These are phyloP conservation scores for Magallana angulata DNA, from an alignment of 1,140 invertebrate species.

Conservation along the genomic window DNA sequence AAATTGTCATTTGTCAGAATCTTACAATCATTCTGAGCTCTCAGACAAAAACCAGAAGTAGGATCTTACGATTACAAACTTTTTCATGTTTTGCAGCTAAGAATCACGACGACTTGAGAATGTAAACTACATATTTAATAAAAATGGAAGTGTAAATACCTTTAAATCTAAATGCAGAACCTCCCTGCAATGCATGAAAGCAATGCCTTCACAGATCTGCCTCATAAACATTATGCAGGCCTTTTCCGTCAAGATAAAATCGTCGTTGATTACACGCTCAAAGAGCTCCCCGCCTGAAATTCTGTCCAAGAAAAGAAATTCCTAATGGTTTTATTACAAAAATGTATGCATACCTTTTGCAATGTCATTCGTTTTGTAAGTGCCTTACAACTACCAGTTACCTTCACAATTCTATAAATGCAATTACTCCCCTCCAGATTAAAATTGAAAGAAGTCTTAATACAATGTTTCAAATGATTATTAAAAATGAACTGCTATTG, in stretches of 20 bases:
- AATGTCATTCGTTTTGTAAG: too few species aligned
- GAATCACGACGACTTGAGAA: background rate
- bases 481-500: too few species aligned
- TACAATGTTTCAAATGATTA: too few species aligned
- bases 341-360: too few species aligned
- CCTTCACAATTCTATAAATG: too few species aligned
- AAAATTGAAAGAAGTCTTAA: too few species aligned
- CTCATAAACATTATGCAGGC: constrained; percentile 97
- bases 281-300: constrained; percentile 98
- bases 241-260: constrained; percentile 96
- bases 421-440: too few species aligned
- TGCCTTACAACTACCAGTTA: too few species aligned
- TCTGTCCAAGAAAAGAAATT: constrained; percentile 80
- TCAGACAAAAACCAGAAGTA: constrained; percentile 56
- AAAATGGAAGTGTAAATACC: constrained; percentile 81
- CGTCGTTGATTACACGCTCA: constrained; percentile 98
- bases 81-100: background rate
- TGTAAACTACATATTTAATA: constrained; percentile 52
- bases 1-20: background rate
- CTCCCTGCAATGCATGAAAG: constrained; percentile 96
- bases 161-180: constrained; percentile 98
- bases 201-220: constrained; percentile 97
- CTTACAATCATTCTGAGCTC: background rate
- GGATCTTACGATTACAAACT: background rate
- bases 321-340: too few species aligned